A percentile compares a stretch with the other conserved stretches of the same genome.
These are phyloP conservation scores for Archips xylosteana DNA, from an alignment of 2,888 invertebrate species.

Conservation along the genomic window DNA sequence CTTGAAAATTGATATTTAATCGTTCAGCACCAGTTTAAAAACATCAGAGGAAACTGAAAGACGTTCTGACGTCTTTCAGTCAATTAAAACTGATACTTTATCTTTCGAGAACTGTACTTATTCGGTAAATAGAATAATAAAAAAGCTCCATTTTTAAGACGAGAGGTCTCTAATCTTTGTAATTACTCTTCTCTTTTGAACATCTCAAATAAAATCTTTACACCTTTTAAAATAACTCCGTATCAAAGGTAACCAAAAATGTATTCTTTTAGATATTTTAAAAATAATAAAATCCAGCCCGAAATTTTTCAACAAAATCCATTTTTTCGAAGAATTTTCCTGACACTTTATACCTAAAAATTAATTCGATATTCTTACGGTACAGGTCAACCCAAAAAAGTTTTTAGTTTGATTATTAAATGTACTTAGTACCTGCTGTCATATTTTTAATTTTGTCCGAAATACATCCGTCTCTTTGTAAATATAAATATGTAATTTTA, in stretches of 20 bases:
- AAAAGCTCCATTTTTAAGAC: slow-evolving; percentile 8
- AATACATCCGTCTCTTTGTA: too few species aligned
- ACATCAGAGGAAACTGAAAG: slow-evolving; percentile 1
- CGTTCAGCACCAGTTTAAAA: neutral
- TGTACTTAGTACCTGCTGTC: too few species aligned
- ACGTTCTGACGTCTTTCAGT: slow-evolving; percentile 19
- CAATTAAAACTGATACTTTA: slow-evolving; percentile 15
- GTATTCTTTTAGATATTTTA: neutral
- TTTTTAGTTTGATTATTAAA: too few species aligned
- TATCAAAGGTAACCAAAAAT: neutral
- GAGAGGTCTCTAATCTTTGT: slow-evolving; percentile 26
- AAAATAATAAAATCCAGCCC: neutral
- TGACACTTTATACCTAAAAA: neutral
- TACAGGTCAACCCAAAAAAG: too few species aligned
- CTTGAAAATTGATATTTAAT: neutral
- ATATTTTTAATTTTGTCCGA: too few species aligned
- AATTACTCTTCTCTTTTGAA: slow-evolving; percentile 16
- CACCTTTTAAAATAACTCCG: slow-evolving; percentile 2
- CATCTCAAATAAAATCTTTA: slow-evolving; percentile 8
- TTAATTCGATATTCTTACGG: too few species aligned
- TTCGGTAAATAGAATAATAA: slow-evolving; percentile 24
- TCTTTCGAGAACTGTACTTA: slow-evolving; percentile 15
- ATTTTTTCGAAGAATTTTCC: neutral
- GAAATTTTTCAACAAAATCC: neutral
- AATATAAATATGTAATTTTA: too few species aligned